These are phyloP conservation scores for Poeciliopsis retropinna DNA, from an alignment of 2,113 vertebrate species.

Conservation along the genomic window DNA sequence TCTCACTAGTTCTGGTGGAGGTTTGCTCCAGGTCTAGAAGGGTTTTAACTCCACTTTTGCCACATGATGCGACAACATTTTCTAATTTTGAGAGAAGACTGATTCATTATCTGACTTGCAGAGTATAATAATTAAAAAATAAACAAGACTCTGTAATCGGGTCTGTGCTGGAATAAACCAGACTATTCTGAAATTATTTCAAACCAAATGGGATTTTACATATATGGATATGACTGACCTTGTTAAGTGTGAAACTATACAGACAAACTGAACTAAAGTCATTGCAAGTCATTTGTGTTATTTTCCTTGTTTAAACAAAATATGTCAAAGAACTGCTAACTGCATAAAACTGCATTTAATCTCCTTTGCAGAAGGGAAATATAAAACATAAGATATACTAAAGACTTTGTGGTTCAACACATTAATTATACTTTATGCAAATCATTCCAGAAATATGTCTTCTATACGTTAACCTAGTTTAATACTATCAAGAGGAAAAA, in stretches of 20 bases:
- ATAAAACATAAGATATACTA: not conserved
- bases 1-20: no score
- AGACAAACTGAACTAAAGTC: no score
- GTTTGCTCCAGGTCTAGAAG: no score
- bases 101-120: not conserved
- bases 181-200: not conserved
- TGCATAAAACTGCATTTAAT: not conserved
- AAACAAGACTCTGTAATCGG: not conserved
- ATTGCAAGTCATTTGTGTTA: not conserved
- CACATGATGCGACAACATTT: no score
- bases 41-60: no score
- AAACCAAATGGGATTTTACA: not conserved
- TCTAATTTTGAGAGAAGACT: no score
- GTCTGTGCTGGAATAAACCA: not conserved
- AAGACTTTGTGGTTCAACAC: not conserved
- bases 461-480: not conserved
- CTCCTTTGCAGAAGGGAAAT: not conserved
- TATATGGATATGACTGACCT: no score
- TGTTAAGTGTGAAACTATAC: no score
- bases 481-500: not conserved
- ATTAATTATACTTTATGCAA: not conserved
- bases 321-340: not conserved
- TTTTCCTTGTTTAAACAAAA: not conserved
- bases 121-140: not conserved
- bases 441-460: not conserved